Percentiles rank a stretch among this genome's conserved stretches.
Conservation (phyloP, 2,888 invertebrate species). For the Digitonthophagus gazella region DNA sequence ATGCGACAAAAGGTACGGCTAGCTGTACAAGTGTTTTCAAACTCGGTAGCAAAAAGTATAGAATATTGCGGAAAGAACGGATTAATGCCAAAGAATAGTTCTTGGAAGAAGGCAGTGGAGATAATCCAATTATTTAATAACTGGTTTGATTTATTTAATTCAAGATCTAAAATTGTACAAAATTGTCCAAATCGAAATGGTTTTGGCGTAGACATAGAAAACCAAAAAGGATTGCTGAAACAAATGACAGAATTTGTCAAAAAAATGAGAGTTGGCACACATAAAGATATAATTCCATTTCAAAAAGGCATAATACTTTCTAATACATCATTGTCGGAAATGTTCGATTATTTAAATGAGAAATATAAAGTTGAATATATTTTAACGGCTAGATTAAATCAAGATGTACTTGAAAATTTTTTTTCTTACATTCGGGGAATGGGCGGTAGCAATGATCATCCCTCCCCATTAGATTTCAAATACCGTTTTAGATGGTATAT, state of each 20-base stretch:
- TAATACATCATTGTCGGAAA: slow-evolving; percentile 21
- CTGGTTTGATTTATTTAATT: slow-evolving; percentile 37
- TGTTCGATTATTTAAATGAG: slow-evolving; percentile 18
- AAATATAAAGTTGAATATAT: slow-evolving; percentile 22
- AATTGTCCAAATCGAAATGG: slow-evolving; percentile 27
- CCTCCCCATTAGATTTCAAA: slow-evolving; percentile 19
- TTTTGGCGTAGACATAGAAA: slow-evolving; percentile 31
- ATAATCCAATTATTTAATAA: slow-evolving; percentile 29
- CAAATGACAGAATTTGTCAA: slow-evolving; percentile 27
- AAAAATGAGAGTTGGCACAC: slow-evolving; percentile 31
- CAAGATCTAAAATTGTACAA: slow-evolving; percentile 28
- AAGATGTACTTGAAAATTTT: slow-evolving; percentile 19
- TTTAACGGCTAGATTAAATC: slow-evolving; percentile 18
- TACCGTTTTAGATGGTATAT: slow-evolving; percentile 20
- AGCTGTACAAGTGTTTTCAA: slow-evolving; percentile 28
- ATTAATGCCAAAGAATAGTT: slow-evolving; percentile 23
- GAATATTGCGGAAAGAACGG: slow-evolving; percentile 27
- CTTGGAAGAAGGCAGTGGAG: slow-evolving; percentile 23
- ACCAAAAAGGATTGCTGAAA: slow-evolving; percentile 31
- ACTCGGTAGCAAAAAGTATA: slow-evolving; percentile 17
- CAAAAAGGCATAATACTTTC: slow-evolving; percentile 29
- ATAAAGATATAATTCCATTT: slow-evolving; percentile 31
- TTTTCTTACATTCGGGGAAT: slow-evolving; percentile 15
- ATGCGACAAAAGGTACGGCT: slow-evolving; percentile 32
- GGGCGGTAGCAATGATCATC: slow-evolving; percentile 16